A percentile compares a stretch with the other conserved stretches of the same genome.
These are phyloP conservation scores for Gallinago nigripennis DNA, from an alignment of 2,797 vertebrate species.

Conservation along the genomic window DNA sequence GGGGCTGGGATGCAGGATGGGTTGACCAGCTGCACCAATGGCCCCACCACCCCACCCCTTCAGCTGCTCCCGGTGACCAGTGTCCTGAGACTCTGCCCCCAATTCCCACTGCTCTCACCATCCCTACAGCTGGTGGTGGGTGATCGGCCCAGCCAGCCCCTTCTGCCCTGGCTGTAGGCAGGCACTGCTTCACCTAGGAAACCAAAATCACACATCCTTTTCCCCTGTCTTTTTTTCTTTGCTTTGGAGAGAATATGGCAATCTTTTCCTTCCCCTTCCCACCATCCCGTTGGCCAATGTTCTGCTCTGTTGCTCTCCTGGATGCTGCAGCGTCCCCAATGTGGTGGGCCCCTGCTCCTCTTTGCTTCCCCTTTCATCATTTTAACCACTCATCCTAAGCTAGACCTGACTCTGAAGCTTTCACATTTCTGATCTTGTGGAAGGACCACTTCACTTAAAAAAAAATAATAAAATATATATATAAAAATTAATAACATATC, in stretches of 20 bases:
- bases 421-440: background rate
- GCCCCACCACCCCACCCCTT: fast-evolving
- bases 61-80: background rate
- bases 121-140: fast-evolving
- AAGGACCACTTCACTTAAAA: background rate
- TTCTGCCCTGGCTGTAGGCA: background rate
- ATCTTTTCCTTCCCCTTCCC: background rate
- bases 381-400: background rate
- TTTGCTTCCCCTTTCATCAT: background rate
- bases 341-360: fast-evolving
- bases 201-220: background rate
- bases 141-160: background rate
- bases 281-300: background rate
- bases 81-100: fast-evolving
- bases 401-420: background rate
- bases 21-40: fast-evolving
- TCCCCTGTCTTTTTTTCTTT: background rate
- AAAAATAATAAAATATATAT: background rate
- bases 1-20: fast-evolving
- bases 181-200: background rate
- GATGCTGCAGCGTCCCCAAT: background rate
- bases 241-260: background rate
- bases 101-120: fast-evolving
- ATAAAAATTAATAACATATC: background rate
- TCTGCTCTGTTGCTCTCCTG: background rate